phyloP scores from a whole-genome alignment of 2,113 vertebrate species.

The Orcinus orca region DNA sequence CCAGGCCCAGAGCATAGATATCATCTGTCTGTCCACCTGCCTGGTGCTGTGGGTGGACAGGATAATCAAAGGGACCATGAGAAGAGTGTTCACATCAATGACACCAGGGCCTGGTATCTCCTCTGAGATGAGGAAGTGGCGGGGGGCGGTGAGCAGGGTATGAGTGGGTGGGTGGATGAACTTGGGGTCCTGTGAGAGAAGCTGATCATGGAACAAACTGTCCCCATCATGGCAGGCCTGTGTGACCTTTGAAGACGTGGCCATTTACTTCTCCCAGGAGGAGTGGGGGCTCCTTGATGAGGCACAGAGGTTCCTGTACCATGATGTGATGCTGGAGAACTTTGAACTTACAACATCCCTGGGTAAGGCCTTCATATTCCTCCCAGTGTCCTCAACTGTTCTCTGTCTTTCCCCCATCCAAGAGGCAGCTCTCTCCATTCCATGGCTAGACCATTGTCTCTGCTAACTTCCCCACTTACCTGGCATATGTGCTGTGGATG shows the following conservation, averaged over 20 bases:
- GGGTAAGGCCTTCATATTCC: neutral
- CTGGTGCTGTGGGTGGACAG: neutral
- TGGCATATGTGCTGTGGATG: neutral
- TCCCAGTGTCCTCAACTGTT: neutral
- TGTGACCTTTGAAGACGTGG: slow-evolving; percentile 32
- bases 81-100: neutral
- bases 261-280: slow-evolving; percentile 33
- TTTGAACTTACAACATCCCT: neutral
- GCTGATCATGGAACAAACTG: neutral
- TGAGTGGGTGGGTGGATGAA: neutral
- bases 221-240: neutral
- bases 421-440: neutral
- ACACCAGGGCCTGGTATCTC: neutral
- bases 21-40: neutral
- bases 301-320: neutral
- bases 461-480: neutral
- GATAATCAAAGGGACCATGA: neutral
- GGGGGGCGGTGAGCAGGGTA: neutral
- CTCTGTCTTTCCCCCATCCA: neutral
- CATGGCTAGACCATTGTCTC: too few species aligned
- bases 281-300: slow-evolving; percentile 43
- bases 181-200: neutral
- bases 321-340: slow-evolving; percentile 29
- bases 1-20: neutral
- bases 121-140: neutral